phyloP scores from a whole-genome alignment of 2,113 vertebrate genomes.

The Corvus cornix region DNA sequence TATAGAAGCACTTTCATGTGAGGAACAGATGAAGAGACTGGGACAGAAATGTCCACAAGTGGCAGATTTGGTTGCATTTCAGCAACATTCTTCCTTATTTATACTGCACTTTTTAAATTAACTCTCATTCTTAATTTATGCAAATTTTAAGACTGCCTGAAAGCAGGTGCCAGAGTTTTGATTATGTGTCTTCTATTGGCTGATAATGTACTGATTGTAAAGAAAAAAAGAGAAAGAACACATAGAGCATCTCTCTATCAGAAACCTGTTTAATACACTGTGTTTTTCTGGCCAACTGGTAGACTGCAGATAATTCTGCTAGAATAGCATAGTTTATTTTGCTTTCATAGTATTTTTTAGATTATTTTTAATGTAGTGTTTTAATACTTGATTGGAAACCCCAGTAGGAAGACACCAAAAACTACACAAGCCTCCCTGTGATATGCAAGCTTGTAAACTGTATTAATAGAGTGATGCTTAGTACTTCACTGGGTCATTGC shows the following conservation, averaged over 20 bases:
- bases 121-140: background rate
- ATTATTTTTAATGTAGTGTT: background rate
- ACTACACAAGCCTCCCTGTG: background rate
- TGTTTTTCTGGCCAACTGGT: background rate
- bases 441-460: background rate
- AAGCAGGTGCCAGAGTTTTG: background rate
- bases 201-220: background rate
- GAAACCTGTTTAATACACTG: background rate
- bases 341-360: background rate
- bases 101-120: background rate
- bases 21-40: background rate
- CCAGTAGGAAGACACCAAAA: background rate
- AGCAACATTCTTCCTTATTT: background rate
- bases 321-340: background rate
- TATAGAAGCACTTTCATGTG: background rate
- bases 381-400: background rate
- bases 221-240: background rate
- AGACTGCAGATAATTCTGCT: background rate
- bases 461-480: background rate
- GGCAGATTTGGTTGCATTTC: background rate
- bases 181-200: background rate
- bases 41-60: background rate
- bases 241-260: background rate
- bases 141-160: background rate
- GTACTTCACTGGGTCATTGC: background rate